Conservation (phyloP, 1,140 invertebrate genomes). For the Trinorchestia longiramus region DNA sequence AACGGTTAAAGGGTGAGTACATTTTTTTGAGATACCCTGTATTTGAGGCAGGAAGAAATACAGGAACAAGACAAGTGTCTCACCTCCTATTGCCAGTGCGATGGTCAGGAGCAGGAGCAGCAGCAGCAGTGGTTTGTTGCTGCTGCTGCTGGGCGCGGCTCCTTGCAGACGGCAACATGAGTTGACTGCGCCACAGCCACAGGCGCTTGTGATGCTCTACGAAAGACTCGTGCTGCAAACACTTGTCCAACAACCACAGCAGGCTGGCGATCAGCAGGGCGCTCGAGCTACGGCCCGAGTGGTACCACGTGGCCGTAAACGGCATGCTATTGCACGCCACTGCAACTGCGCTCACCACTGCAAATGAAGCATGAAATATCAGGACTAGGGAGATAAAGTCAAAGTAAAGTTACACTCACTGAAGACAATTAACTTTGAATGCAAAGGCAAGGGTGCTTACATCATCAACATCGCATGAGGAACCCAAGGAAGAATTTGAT, state of each 20-base stretch:
- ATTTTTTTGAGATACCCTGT: too few species aligned
- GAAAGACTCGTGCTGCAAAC: constrained; percentile 47
- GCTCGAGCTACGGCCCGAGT: constrained; percentile 7
- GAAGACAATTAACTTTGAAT: too few species aligned
- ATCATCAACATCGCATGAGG: too few species aligned
- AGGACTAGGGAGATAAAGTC: neutral
- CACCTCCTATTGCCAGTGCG: constrained; percentile 11
- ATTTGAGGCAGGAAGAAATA: too few species aligned
- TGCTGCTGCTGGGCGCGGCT: constrained; percentile 6
- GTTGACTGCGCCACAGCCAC: constrained; percentile 41
- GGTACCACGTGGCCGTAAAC: constrained; percentile 40
- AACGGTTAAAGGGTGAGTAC: too few species aligned
- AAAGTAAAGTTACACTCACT: neutral
- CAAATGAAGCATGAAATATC: neutral
- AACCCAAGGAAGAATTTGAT: neutral
- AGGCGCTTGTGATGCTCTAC: constrained; percentile 17
- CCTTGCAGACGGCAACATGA: constrained; percentile 30
- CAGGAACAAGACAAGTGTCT: neutral
- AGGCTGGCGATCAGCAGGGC: constrained; percentile 25
- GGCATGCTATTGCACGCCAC: constrained; percentile 44
- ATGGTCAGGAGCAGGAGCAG: neutral
- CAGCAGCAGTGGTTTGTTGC: neutral
- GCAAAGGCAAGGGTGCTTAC: too few species aligned
- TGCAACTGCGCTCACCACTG: constrained; percentile 35
- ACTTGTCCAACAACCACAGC: constrained; percentile 39